Conservation (phyloP, 2,888 invertebrate genomes). For the Agonopterix heracliana region DNA sequence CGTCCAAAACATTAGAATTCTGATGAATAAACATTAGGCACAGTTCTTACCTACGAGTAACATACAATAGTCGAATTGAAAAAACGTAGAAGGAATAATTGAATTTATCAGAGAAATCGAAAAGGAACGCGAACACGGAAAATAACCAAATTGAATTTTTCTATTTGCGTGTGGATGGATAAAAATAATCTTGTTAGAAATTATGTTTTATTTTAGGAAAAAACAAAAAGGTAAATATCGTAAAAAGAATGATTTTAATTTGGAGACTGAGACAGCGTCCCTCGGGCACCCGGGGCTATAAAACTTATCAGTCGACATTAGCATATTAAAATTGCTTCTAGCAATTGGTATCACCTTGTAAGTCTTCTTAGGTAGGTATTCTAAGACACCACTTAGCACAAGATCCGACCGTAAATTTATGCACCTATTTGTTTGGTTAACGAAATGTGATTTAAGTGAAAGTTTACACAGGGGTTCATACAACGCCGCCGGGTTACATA, state of each 20-base stretch:
- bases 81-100: not conserved
- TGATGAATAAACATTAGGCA: not conserved
- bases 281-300: slow-evolving; percentile 20
- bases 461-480: no score
- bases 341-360: slow-evolving; percentile 16
- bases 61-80: not conserved
- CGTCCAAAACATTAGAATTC: not conserved
- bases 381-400: not conserved
- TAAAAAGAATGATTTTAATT: slow-evolving; percentile 18
- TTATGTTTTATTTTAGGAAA: not conserved
- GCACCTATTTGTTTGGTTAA: no score
- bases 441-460: no score
- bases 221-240: slow-evolving; percentile 1
- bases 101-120: slow-evolving; percentile 1
- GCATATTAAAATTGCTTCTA: slow-evolving; percentile 50
- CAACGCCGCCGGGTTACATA: no score
- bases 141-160: not conserved
- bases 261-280: slow-evolving; percentile 15
- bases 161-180: not conserved
- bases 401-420: no score
- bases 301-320: slow-evolving; percentile 43
- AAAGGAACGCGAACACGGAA: not conserved
- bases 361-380: not conserved
- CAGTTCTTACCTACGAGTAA: no score
- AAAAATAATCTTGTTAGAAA: slow-evolving; percentile 1